A percentile compares a stretch with the other conserved stretches of the same genome.
Conservation (phyloP, 2,797 vertebrate genomes). For the Chiropotes sagulatus region DNA sequence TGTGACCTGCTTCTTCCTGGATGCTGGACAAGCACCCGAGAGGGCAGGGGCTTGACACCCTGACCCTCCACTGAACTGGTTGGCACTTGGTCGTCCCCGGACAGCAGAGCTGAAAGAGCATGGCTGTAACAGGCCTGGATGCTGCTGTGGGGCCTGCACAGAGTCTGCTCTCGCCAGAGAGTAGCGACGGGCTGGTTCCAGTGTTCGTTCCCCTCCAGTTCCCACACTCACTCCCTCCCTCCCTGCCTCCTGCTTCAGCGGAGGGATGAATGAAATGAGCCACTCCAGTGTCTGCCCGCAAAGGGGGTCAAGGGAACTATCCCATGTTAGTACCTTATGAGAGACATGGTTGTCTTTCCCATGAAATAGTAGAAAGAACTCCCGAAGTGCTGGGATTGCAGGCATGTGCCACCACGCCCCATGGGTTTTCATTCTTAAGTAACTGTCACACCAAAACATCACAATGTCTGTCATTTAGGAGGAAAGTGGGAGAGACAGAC, state of each 20-base stretch:
- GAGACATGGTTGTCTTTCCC: neutral
- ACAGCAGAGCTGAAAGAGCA: neutral
- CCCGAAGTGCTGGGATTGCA: too few species aligned
- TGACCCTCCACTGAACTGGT: neutral
- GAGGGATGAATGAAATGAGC: neutral
- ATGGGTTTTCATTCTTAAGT: neutral
- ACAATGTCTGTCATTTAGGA: neutral
- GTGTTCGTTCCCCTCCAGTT: neutral
- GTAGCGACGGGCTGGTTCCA: neutral
- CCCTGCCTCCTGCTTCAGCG: neutral
- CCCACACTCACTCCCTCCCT: neutral
- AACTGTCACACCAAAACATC: neutral
- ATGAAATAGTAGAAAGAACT: neutral
- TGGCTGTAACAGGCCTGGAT: neutral
- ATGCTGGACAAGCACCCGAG: neutral
- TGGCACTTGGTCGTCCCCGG: neutral
- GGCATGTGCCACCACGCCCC: too few species aligned
- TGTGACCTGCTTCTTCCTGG: neutral
- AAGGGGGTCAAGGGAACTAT: neutral
- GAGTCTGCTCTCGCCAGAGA: neutral
- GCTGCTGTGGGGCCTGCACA: neutral
- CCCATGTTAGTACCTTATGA: neutral
- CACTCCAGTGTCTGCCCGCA: neutral
- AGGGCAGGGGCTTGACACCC: neutral
- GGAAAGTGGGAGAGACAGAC: neutral